A percentile compares a stretch with the other conserved stretches of the same genome.
phyloP scores from a whole-genome alignment of 2,113 vertebrate species.

The Eretmochelys imbricata region DNA sequence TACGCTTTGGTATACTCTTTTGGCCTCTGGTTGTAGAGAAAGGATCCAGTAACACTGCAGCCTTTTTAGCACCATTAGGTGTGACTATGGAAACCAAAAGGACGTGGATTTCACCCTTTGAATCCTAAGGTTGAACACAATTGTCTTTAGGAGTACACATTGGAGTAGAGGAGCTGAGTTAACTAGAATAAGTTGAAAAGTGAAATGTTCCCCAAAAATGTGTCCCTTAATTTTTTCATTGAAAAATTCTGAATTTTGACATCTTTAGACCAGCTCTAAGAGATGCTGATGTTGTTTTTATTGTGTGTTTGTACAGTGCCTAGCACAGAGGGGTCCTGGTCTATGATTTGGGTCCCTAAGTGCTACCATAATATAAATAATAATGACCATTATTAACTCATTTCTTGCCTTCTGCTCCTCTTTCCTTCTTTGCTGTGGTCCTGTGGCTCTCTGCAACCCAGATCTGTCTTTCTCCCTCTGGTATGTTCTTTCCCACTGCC shows the following conservation, averaged over 20 bases:
- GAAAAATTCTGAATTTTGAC: neutral
- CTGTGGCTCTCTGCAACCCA: neutral
- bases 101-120: neutral
- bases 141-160: neutral
- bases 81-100: fast-evolving
- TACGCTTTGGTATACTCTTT: neutral
- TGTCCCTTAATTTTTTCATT: neutral
- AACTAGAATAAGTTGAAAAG: neutral
- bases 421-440: neutral
- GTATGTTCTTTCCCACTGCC: neutral
- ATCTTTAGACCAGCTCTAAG: neutral
- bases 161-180: neutral
- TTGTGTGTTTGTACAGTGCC: neutral
- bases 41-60: neutral
- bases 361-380: neutral
- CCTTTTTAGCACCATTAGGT: neutral
- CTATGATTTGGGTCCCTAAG: neutral
- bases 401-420: neutral
- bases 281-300: neutral
- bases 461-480: neutral
- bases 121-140: neutral
- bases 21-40: neutral
- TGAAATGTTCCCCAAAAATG: fast-evolving
- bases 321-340: neutral
- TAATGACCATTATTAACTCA: neutral